Percentiles rank a stretch among this genome's conserved stretches.
phyloP scores from a whole-genome alignment of 1,140 invertebrate species.

The Drosophila kohkoa region DNA sequence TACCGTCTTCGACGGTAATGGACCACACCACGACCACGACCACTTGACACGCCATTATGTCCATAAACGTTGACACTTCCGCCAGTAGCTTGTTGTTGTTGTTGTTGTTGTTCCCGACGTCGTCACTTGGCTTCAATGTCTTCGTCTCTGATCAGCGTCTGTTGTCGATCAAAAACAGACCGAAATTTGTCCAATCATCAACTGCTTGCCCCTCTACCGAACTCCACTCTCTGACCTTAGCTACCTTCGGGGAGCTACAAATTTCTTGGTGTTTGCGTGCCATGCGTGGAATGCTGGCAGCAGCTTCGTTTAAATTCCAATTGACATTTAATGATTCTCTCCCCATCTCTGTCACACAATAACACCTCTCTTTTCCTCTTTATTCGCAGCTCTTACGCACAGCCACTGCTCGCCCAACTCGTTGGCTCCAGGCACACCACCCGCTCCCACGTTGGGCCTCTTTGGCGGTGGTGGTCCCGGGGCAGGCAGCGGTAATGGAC shows the following conservation, averaged over 20 bases:
- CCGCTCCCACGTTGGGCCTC: constrained; percentile 82
- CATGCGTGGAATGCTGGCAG: constrained; percentile 79
- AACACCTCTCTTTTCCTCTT: constrained; percentile 6
- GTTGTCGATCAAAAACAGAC: constrained; percentile 73
- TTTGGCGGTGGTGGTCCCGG: constrained; percentile 47
- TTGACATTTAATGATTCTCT: constrained; percentile 76
- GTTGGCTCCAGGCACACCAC: constrained; percentile 85
- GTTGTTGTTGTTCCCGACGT: constrained; percentile 30
- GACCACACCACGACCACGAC: constrained; percentile 71
- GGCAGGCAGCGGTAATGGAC: constrained; percentile 72
- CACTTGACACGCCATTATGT: constrained; percentile 73
- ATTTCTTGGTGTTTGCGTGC: constrained; percentile 82
- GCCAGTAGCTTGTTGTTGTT: constrained; percentile 46
- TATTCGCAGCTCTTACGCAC: constrained; percentile 64
- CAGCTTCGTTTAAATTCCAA: constrained; percentile 83
- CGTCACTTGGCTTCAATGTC: constrained; percentile 35
- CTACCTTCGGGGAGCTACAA: constrained; percentile 54
- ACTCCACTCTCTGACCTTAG: neutral
- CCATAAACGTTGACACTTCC: constrained; percentile 83
- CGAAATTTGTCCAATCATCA: constrained; percentile 76
- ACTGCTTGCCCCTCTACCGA: neutral
- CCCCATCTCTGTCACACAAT: constrained; percentile 14
- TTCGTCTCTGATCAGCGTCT: neutral
- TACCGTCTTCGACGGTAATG: constrained; percentile 55
- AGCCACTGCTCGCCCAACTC: constrained; percentile 60